phyloP scores from a whole-genome alignment of 1,140 invertebrate species.

The Pollicipes pollicipes region DNA sequence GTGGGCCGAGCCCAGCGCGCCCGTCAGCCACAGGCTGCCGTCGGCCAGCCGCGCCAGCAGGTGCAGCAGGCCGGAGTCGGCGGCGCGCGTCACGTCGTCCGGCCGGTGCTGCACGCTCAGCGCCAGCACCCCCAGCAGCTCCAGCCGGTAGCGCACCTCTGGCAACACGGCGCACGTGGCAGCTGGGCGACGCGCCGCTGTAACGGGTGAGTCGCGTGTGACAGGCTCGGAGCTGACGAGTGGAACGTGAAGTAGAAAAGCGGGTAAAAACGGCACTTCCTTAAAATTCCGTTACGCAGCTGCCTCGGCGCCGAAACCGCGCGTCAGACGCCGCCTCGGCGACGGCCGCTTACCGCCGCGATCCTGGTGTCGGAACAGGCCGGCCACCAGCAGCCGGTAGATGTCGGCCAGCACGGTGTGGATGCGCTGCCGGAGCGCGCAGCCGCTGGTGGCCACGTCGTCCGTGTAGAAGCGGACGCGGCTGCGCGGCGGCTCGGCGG shows the following conservation, averaged over 20 bases:
- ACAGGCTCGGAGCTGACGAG: no score
- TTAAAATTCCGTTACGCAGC: no score
- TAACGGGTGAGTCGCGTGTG: no score
- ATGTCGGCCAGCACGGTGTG: not conserved
- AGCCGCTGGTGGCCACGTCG: not conserved
- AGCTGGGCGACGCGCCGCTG: no score
- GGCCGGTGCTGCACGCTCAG: not conserved
- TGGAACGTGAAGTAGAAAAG: no score
- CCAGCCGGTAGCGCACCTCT: not conserved
- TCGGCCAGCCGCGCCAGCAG: slow-evolving; percentile 4
- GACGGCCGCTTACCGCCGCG: not conserved
- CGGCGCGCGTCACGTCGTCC: not conserved
- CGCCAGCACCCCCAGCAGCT: not conserved
- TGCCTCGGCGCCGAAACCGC: no score
- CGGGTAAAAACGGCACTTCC: no score
- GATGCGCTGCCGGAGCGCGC: not conserved
- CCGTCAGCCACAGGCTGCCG: not conserved
- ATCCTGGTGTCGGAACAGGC: not conserved
- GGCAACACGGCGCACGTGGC: not conserved
- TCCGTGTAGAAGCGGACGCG: not conserved
- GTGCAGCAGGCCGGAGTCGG: slow-evolving; percentile 1
- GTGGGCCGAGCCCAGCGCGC: not conserved
- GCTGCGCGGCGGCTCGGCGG: no score
- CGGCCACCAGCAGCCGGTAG: not conserved
- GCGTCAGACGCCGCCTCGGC: no score